A percentile compares a stretch with the other conserved stretches of the same genome.
phyloP scores from a whole-genome alignment of 2,113 vertebrate genomes.

The Perca flavescens region DNA sequence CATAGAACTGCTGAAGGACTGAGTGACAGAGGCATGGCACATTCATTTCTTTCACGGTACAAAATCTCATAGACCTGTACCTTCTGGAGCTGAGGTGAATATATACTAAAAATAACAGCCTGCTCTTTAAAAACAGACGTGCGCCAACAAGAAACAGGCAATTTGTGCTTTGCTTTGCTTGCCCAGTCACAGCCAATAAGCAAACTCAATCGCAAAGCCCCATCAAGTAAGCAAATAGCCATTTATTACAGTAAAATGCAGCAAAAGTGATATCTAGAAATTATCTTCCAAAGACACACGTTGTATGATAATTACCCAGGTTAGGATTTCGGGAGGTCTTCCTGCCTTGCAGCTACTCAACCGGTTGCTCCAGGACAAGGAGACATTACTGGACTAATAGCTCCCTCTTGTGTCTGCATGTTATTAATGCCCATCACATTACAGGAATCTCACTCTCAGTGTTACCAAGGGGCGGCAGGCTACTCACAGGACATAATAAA shows the following conservation, averaged over 20 bases:
- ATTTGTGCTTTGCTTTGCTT: slow-evolving; percentile 2
- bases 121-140: slow-evolving; percentile 1
- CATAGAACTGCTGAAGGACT: neutral
- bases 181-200: neutral
- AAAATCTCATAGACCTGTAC: neutral
- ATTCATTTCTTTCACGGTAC: neutral
- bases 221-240: neutral
- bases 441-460: neutral
- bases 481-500: slow-evolving; percentile 2
- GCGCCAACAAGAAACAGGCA: slow-evolving; percentile 11
- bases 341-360: slow-evolving; percentile 8
- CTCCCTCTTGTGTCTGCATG: slow-evolving; percentile 56
- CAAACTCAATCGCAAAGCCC: neutral
- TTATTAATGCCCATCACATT: neutral
- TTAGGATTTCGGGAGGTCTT: slow-evolving; percentile 22
- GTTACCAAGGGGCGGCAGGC: slow-evolving; percentile 46
- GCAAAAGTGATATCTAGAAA: neutral
- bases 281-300: neutral
- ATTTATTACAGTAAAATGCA: neutral
- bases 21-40: slow-evolving; percentile 3
- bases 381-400: slow-evolving; percentile 38
- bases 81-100: neutral
- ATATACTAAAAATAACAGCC: neutral
- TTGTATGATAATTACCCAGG: slow-evolving; percentile 3
- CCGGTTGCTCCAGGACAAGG: slow-evolving; percentile 57